Percentiles rank a stretch among this genome's conserved stretches.
phyloP scores from a whole-genome alignment of 2,113 vertebrate genomes.

The Monopterus albus region DNA sequence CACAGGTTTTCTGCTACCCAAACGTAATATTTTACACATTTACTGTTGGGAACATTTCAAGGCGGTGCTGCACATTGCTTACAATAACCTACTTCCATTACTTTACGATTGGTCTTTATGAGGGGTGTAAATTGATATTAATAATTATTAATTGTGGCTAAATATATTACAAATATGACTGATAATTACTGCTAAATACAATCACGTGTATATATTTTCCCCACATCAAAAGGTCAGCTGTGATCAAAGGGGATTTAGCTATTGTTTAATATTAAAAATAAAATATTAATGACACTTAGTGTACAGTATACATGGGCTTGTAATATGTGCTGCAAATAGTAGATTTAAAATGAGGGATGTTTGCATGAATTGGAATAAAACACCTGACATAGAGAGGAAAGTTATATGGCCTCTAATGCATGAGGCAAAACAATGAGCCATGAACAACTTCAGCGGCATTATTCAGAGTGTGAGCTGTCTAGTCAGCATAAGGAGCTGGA shows the following conservation, averaged over 20 bases:
- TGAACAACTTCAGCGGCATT: slow-evolving; percentile 69
- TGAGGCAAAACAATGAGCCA: slow-evolving; percentile 70
- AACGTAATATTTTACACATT: slow-evolving; percentile 32
- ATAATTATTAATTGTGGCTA: slow-evolving; percentile 4
- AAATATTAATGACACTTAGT: slow-evolving; percentile 49
- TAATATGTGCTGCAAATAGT: slow-evolving; percentile 24
- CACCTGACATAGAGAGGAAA: slow-evolving; percentile 46
- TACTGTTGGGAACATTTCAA: slow-evolving; percentile 7
- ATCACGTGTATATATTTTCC: slow-evolving; percentile 43
- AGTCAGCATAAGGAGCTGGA: slow-evolving; percentile 62
- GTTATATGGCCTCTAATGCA: slow-evolving; percentile 72
- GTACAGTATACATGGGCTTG: slow-evolving; percentile 5
- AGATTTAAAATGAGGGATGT: slow-evolving; percentile 43
- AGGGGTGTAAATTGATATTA: slow-evolving; percentile 15
- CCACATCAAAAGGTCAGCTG: slow-evolving; percentile 43
- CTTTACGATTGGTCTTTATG: slow-evolving; percentile 10
- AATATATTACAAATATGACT: slow-evolving; percentile 39
- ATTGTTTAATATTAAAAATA: slow-evolving; percentile 53
- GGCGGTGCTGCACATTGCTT: background rate
- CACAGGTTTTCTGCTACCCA: slow-evolving; percentile 2
- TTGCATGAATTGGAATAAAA: slow-evolving; percentile 57
- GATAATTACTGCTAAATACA: slow-evolving; percentile 66
- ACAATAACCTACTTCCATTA: background rate
- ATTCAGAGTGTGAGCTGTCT: slow-evolving; percentile 67
- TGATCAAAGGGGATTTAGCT: slow-evolving; percentile 54